These are phyloP conservation scores for Imbricaverruca yamaguchii DNA, from an alignment of 2,888 invertebrate species.

Conservation along the genomic window DNA sequence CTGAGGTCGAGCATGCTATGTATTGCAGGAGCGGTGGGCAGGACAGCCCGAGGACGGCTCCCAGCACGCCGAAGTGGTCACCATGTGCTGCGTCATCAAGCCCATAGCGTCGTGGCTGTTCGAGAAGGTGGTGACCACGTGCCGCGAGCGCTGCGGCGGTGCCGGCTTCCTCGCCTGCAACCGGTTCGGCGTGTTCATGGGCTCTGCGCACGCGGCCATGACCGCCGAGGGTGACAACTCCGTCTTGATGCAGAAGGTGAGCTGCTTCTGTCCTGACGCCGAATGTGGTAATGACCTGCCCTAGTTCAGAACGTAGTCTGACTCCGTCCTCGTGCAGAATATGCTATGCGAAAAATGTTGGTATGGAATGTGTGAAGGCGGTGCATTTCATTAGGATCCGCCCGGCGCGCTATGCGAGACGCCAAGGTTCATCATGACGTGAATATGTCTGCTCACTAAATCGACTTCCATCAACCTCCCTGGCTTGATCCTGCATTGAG, in stretches of 20 bases:
- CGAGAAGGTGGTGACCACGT: constrained; percentile 32
- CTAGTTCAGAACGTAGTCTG: too few species aligned
- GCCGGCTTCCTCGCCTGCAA: constrained; percentile 35
- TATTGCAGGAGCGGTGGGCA: constrained; percentile 31
- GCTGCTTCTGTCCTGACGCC: background rate
- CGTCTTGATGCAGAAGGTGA: constrained; percentile 35
- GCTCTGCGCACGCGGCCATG: constrained; percentile 35
- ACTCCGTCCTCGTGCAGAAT: too few species aligned
- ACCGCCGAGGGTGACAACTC: constrained; percentile 36
- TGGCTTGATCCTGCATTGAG: too few species aligned
- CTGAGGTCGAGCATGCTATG: too few species aligned
- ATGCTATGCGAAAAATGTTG: too few species aligned
- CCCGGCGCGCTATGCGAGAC: too few species aligned
- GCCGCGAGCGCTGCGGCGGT: constrained; percentile 35
- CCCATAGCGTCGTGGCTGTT: constrained; percentile 34
- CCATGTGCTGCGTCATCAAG: constrained; percentile 35
- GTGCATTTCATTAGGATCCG: too few species aligned
- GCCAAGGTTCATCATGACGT: too few species aligned
- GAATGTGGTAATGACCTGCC: too few species aligned
- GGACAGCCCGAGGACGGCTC: constrained; percentile 33
- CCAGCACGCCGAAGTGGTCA: constrained; percentile 34
- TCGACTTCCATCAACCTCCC: too few species aligned
- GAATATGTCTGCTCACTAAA: too few species aligned
- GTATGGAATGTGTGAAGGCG: too few species aligned
- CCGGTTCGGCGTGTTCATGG: constrained; percentile 34